phyloP scores from a whole-genome alignment of 2,888 invertebrate species.

The Petrophora chlorosata region DNA sequence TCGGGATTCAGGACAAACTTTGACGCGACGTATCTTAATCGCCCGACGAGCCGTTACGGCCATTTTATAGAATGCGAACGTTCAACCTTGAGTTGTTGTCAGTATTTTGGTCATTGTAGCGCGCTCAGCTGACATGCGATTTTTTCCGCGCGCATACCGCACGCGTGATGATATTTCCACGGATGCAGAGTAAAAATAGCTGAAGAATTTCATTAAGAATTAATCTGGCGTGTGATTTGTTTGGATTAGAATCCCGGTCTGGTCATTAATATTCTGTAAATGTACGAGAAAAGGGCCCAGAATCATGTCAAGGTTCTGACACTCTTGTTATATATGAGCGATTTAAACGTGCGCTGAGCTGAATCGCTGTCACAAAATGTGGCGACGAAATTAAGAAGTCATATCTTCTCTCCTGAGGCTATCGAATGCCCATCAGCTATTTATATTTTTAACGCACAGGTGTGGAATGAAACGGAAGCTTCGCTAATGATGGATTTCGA shows the following conservation, averaged over 20 bases:
- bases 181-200: slow-evolving; percentile 46
- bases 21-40: slow-evolving; percentile 61
- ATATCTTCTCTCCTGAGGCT: slow-evolving; percentile 12
- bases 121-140: slow-evolving; percentile 54
- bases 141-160: slow-evolving; percentile 44
- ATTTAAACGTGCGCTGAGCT: slow-evolving; percentile 33
- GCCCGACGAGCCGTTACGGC: slow-evolving; percentile 65
- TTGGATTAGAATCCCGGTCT: slow-evolving; percentile 47
- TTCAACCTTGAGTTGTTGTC: slow-evolving; percentile 72
- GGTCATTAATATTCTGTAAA: slow-evolving; percentile 57
- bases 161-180: slow-evolving; percentile 32
- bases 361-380: slow-evolving; percentile 31
- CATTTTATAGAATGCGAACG: slow-evolving; percentile 72
- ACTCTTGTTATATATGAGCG: slow-evolving; percentile 54
- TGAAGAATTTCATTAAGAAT: slow-evolving; percentile 50
- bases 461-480: slow-evolving; percentile 34
- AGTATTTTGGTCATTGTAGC: slow-evolving; percentile 74
- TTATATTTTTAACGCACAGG: slow-evolving; percentile 35
- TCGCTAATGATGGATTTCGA: slow-evolving; percentile 28
- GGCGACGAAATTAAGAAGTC: slow-evolving; percentile 18
- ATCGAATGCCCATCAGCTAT: slow-evolving; percentile 24
- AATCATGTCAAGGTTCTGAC: slow-evolving; percentile 72
- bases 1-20: slow-evolving; percentile 43
- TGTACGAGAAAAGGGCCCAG: slow-evolving; percentile 54
- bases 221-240: slow-evolving; percentile 49